Evolutionary conservation across 2,888 invertebrate genomes (phyloP), one percentile per base, ranked within the genome.

Genomic region (Periphyllus acericola): DNA sequence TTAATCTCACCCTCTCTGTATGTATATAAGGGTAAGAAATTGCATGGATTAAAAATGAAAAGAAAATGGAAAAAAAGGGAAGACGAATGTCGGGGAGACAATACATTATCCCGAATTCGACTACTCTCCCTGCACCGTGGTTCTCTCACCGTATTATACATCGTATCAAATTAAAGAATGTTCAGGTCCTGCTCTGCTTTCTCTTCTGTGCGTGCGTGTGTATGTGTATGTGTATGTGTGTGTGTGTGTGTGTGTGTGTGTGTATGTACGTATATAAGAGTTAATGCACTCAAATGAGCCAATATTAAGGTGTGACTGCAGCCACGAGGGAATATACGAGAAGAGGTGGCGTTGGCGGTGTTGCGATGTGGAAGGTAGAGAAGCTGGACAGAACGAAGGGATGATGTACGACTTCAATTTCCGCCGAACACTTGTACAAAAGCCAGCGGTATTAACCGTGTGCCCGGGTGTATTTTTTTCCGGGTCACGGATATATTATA

Each of bases 321-420:
- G 36, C 25, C 25, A 29, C 36, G 60, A 8, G 52, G 11, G 29
- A 21, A 46, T 46, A 14, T 1, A 14, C 46, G 11, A 0, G 66
- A 14, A 19, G 36, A 3, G 80, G 52, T 3, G 19, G 36, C 32
- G 21, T 19, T 8, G 60, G 36, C 34, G 11, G 55, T 19, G 55
- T 46, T 34, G 34, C 32, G 52, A 0, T 60, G 17, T 36, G 52
- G 40, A 17, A 25, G 55, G 55, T 4, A 25, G 25, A 21, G 71
- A 25, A 1, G 74, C 72, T 4, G 40, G 83, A 75, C 60, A 21
- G 75, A 74, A 17, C 78, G 85, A 85, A 68, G 86, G 86, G 72
- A 87, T 87, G 87, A 87, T 87, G 87, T 81, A 87, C 87, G 87
- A 81, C 80, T 87, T 80, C 80, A 87, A 87, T 87, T 87, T 87